Evolutionary conservation across 2,113 vertebrate species (phyloP).

Genomic region (Hippoglossus stenolepis): DNA sequence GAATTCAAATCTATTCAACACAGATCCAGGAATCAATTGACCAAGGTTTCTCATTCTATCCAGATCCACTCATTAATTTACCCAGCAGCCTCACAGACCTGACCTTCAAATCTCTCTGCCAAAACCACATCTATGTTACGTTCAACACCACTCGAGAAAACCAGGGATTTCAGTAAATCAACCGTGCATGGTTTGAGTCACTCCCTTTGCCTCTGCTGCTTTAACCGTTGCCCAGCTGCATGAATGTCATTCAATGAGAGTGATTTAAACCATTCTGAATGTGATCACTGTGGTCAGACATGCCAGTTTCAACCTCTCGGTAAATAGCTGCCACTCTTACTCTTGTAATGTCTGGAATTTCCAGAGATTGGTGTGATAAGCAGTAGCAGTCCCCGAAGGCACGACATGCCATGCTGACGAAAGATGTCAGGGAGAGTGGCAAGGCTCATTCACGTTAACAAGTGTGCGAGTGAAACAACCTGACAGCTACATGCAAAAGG

Average conservation of each 20-base stretch:
- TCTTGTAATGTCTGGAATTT: constrained; percentile 34
- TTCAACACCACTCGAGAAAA: constrained; percentile 5
- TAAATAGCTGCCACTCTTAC: constrained; percentile 30
- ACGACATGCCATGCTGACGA: constrained; percentile 28
- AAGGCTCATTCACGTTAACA: constrained; percentile 30
- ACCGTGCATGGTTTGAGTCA: not conserved
- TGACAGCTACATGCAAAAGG: constrained; percentile 27
- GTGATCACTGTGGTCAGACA: constrained; percentile 6
- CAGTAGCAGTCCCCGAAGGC: constrained; percentile 41
- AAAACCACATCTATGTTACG: not conserved
- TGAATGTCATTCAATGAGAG: not conserved
- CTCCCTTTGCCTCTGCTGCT: not conserved
- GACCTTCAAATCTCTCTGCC: constrained; percentile 31
- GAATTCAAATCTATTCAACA: constrained; percentile 21
- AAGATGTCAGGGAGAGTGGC: constrained; percentile 35
- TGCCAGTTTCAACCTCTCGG: not conserved
- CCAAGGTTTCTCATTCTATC: constrained; percentile 1
- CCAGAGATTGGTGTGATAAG: constrained; percentile 44
- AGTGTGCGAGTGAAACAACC: constrained; percentile 41
- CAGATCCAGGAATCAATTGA: constrained; percentile 22
- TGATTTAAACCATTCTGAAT: constrained; percentile 1
- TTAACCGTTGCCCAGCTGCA: not conserved
- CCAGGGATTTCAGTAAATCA: not conserved
- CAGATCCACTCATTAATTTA: not conserved
- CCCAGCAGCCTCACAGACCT: not conserved